These are phyloP conservation scores for Phyllopteryx taeniolatus DNA, from an alignment of 2,113 vertebrate genomes.

Conservation along the genomic window DNA sequence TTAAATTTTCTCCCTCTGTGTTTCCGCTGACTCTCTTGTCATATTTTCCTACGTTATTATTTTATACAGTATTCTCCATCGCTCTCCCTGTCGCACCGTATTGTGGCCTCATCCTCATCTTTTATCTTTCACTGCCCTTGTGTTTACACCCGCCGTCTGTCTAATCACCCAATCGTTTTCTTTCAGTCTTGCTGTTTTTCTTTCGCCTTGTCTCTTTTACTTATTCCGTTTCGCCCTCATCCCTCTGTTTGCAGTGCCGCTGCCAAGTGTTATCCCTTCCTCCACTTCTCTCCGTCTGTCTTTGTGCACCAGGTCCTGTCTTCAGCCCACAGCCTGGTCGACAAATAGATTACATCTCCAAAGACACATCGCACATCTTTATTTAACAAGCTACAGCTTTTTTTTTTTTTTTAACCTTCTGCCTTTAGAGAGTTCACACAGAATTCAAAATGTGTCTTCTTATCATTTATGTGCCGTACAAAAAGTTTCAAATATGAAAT, in stretches of 20 bases:
- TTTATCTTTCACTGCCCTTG: constrained; percentile 10
- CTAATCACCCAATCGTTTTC: constrained; percentile 44
- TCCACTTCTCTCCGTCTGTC: constrained; percentile 59
- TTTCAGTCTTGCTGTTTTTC: constrained; percentile 43
- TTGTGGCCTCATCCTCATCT: constrained; percentile 27
- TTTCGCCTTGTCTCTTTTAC: constrained; percentile 19
- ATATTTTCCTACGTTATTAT: constrained; percentile 39
- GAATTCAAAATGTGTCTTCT: background rate
- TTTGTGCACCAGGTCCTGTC: constrained; percentile 54
- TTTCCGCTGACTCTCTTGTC: constrained; percentile 38
- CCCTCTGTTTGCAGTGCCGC: constrained; percentile 53
- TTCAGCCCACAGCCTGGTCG: constrained; percentile 53
- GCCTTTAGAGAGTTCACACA: constrained; percentile 7
- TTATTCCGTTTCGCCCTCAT: constrained; percentile 21
- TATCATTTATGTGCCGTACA: background rate
- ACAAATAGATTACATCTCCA: constrained; percentile 53
- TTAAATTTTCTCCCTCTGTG: constrained; percentile 13
- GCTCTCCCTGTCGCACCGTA: constrained; percentile 9
- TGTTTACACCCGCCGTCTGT: constrained; percentile 58
- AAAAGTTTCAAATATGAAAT: background rate
- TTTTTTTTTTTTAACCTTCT: constrained; percentile 25
- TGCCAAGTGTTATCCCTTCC: constrained; percentile 54
- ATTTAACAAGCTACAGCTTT: constrained; percentile 40
- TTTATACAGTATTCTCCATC: constrained; percentile 24
- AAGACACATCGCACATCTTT: constrained; percentile 46